Evolutionary conservation across 2,113 vertebrate species (phyloP).

Genomic region (Geothlypis trichas): DNA sequence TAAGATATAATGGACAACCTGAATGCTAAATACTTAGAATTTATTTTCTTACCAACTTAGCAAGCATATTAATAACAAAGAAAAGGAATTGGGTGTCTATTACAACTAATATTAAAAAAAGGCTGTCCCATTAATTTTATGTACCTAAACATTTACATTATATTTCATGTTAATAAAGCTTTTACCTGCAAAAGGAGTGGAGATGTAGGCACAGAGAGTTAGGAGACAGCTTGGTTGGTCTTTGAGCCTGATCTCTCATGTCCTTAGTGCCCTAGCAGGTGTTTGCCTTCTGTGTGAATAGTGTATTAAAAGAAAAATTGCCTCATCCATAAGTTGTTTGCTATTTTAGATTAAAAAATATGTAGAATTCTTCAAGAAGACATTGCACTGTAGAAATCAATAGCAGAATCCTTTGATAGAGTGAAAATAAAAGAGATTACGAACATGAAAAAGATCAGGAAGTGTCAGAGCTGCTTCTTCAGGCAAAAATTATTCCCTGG

Average conservation of each 20-base stretch:
- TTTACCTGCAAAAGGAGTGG: not conserved
- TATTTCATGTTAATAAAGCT: not conserved
- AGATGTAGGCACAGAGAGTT: not conserved
- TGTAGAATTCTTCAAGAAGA: not conserved
- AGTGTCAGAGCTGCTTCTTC: not conserved
- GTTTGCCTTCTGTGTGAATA: not conserved
- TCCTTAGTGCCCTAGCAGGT: not conserved
- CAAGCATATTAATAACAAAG: not conserved
- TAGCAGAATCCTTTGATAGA: not conserved
- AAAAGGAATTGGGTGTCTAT: not conserved
- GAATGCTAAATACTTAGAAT: not conserved
- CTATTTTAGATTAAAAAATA: not conserved
- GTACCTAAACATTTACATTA: not conserved
- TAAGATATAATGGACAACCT: not conserved
- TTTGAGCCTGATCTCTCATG: not conserved
- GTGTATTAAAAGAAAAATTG: not conserved
- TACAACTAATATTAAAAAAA: not conserved
- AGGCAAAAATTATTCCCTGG: not conserved
- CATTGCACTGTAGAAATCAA: not conserved
- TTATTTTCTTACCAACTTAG: not conserved
- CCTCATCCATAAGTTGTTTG: not conserved
- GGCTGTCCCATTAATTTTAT: not conserved
- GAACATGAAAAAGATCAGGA: not conserved
- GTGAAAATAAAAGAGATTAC: not conserved
- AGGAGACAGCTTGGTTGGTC: not conserved